These are phyloP conservation scores for Notodonta ziczac DNA, from an alignment of 2,888 invertebrate species.

Conservation along the genomic window DNA sequence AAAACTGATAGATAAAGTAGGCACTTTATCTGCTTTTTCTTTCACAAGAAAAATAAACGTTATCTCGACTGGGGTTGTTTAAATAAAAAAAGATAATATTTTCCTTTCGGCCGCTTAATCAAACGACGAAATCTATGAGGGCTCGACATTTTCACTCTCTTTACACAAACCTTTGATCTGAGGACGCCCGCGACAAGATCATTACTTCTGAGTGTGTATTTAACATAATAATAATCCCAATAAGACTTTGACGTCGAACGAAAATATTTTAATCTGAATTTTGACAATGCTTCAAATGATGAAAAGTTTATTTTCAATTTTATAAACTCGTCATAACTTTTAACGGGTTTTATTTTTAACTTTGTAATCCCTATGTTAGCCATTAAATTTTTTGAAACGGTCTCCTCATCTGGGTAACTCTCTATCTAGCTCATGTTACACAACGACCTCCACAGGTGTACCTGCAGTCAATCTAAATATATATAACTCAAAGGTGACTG, in stretches of 20 bases:
- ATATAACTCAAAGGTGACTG: no score
- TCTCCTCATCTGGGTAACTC: no score
- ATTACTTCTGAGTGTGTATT: neutral
- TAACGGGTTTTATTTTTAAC: neutral
- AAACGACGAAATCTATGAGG: conserved; percentile 2
- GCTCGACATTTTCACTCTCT: neutral
- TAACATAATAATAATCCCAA: conserved; percentile 1
- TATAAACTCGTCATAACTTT: neutral
- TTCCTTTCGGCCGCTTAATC: neutral
- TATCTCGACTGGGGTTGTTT: neutral
- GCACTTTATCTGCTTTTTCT: neutral
- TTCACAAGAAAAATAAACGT: neutral
- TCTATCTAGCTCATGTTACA: no score
- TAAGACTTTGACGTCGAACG: conserved; percentile 2
- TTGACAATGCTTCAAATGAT: neutral
- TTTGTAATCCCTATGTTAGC: neutral
- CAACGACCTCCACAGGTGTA: no score
- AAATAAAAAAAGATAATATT: conserved; percentile 1
- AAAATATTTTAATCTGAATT: neutral
- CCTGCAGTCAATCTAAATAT: no score
- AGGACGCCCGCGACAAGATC: neutral
- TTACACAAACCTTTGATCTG: conserved; percentile 2
- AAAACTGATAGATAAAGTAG: no score
- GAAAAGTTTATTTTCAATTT: no score
- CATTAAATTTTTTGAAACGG: no score